Base-by-base conservation (phyloP, 2,888 invertebrate genomes). In the Coenonympha arcania region DNA sequence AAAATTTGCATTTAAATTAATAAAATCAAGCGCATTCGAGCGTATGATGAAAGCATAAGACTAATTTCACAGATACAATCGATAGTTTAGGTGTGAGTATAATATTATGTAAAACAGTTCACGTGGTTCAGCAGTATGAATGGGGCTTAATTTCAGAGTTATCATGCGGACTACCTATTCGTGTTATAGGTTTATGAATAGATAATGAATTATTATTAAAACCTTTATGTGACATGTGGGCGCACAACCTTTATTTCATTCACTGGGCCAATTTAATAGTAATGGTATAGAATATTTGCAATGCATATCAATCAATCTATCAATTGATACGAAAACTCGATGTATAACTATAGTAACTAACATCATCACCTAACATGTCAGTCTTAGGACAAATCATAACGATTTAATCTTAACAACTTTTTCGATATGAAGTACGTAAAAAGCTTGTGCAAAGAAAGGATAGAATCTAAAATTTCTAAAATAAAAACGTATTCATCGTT, bases 181-280 rank as follows among this genome's bases (percentile, higher is more conserved):
- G 59, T 55, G 60, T 57, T 61, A 57, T 13, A 22, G 52, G 54
- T 54, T 55, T 42, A 66, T 73, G 74, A 75, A 77, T 76, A 72
- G 74, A 73, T 73, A 67, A 70, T 37, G n/a, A n/a, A n/a, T n/a
- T n/a, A n/a, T 26, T n/a, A n/a, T 26, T n/a, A 30, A 13, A 19
- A 22, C 9, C 8, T 30, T 30, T 8, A 24, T 20, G 24, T 26
- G 45, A 36, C 36, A 36, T 8, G 45, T 45, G 45, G 18, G 26
- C 39, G 24, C 2, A 20, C 30, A 13, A n/a, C n/a, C 8, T 43
- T 43, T 31, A 31, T n/a, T 43, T 33, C 13, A 43, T 43, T 43
- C 33, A 41, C 28, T 4, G 19, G 30, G 5, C 31, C n/a, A n/a
- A n/a, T n/a, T n/a, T n/a, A n/a, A 30, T 33, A n/a, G 19, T 41